phyloP scores from a whole-genome alignment of 2,888 invertebrate species.

The Frankliniella fusca region DNA sequence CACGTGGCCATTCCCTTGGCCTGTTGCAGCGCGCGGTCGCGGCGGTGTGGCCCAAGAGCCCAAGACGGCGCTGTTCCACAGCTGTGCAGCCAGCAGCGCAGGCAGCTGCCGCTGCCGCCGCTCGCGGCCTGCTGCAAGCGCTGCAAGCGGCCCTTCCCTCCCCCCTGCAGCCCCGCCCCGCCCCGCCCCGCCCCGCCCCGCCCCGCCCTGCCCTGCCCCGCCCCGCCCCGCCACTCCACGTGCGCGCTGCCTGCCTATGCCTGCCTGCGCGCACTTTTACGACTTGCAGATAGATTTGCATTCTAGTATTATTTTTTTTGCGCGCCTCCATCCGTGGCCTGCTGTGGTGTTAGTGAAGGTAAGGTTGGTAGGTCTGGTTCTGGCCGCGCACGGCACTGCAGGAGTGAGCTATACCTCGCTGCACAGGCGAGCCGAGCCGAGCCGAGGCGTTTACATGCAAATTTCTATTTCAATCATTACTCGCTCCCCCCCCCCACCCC shows the following conservation, averaged over 20 bases:
- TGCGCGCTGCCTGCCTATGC: neutral
- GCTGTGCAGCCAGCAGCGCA: neutral
- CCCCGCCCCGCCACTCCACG: neutral
- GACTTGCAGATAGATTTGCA: constrained; percentile 21
- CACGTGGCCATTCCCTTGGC: neutral
- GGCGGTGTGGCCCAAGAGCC: neutral
- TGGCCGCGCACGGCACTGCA: neutral
- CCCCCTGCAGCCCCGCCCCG: neutral
- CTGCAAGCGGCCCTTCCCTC: neutral
- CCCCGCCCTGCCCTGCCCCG: neutral
- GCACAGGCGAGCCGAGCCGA: neutral
- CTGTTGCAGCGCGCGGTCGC: neutral
- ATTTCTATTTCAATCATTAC: neutral
- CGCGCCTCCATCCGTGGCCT: constrained; percentile 1
- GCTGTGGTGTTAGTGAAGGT: neutral
- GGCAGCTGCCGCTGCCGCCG: too few relatives aligned
- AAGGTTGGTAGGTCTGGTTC: constrained; percentile 2
- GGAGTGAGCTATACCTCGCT: too few relatives aligned
- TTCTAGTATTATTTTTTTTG: neutral
- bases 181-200: neutral
- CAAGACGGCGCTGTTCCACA: neutral
- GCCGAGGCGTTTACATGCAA: constrained; percentile 1
- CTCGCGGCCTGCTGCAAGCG: too few relatives aligned
- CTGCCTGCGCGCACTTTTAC: constrained; percentile 7
- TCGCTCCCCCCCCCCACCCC: neutral